Evolutionary conservation across 2,797 vertebrate genomes (phyloP), one percentile per base, ranked within the genome.

Genomic region (Euthynnus affinis): DNA sequence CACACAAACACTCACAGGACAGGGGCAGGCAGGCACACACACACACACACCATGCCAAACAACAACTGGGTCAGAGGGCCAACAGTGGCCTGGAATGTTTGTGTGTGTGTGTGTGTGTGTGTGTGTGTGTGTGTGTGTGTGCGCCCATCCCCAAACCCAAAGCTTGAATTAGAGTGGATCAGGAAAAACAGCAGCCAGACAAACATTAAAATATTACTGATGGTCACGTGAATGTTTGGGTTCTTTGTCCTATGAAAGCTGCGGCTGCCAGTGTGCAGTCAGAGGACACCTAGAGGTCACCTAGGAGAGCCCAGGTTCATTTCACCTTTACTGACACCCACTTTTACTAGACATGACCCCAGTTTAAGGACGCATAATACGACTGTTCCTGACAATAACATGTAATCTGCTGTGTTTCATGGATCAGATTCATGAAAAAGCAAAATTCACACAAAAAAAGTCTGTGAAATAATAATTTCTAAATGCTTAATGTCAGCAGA

Each of bases 11-110:
- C 74, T 71, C 65, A 83, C 48, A 79, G 34, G 14, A 49, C 25
- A 49, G 13, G 46, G 63, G 29, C 58, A 46, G 20, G 23, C 71
- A 58, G 22, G n/a, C 68, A 78, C 66, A 64, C 42, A 74, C 49
- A 78, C 87, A 81, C 56, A 74, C 49, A 78, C 87, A 81, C 56
- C 23, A 29, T 68, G 71, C 71, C 56, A 68, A 80, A 90, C 76
- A 88, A 77, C 82, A 93, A 92, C 79, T 92, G 86, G 90, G 92
- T 92, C 91, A 92, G 51, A 83, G 71, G 77, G 71, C 66, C 73
- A 88, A 75, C 71, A 76, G 69, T 57, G 52, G 23, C 56, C 65
- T 78, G 75, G 46, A 62, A 64, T 77, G 67, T 77, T 62, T 76
- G 75, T 80, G 34, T 82, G 32, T 74, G 64, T 78, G 46, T 62